Conservation (phyloP, 2,797 vertebrate genomes). For the Amniataba percoides region DNA sequence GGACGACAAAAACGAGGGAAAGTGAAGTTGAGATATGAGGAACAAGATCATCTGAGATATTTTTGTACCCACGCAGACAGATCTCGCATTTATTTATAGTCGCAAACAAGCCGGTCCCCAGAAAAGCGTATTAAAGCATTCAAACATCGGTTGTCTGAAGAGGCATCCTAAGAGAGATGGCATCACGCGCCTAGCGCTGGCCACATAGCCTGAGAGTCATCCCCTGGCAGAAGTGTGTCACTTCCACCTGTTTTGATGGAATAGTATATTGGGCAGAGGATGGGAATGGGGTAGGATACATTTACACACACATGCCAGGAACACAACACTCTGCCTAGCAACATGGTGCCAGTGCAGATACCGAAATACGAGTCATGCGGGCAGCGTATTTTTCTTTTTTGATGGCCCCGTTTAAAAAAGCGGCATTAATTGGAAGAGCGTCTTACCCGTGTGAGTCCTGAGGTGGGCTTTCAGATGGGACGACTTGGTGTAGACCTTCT, state of each 20-base stretch:
- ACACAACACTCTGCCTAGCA: constrained; percentile 85
- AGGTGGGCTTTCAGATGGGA: constrained; percentile 99
- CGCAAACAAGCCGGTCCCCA: background rate
- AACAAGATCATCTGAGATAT: constrained; percentile 23
- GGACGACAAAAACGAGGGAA: background rate
- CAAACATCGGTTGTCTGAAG: constrained; percentile 39
- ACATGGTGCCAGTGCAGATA: constrained; percentile 77
- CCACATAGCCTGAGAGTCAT: constrained; percentile 73
- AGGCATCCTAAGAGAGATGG: constrained; percentile 50
- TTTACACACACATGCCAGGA: constrained; percentile 86
- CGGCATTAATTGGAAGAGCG: constrained; percentile 57
- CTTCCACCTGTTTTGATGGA: constrained; percentile 86
- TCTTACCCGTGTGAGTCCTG: constrained; percentile 98
- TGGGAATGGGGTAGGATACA: constrained; percentile 81
- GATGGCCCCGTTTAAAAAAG: constrained; percentile 65
- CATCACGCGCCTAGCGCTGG: constrained; percentile 50
- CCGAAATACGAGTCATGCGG: constrained; percentile 76
- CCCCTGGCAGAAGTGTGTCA: constrained; percentile 82
- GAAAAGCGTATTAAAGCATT: constrained; percentile 29
- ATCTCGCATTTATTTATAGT: constrained; percentile 33
- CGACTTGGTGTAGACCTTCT: constrained; percentile 99
- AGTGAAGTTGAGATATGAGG: constrained; percentile 6
- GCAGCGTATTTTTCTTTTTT: constrained; percentile 42
- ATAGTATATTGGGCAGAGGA: constrained; percentile 81
- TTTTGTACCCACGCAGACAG: constrained; percentile 21